Evolutionary conservation across 2,797 vertebrate species (phyloP).

Genomic region (Knipowitschia caucasica): DNA sequence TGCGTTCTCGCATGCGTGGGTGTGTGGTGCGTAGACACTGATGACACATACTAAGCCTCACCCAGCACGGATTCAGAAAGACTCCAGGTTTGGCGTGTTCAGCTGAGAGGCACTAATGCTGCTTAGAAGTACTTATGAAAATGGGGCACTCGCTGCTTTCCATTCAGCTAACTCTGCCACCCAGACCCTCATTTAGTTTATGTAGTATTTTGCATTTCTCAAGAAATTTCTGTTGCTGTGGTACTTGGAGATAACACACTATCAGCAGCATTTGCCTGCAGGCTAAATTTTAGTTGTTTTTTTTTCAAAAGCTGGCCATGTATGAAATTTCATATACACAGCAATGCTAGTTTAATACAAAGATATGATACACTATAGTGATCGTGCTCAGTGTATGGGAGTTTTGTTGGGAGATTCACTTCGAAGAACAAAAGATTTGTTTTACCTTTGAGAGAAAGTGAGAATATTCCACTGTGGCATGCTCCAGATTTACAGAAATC

Average conservation of each 20-base stretch:
- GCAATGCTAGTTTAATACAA: not conserved
- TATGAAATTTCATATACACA: not conserved
- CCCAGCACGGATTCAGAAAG: slow-evolving; percentile 57
- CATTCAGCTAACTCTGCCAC: slow-evolving; percentile 49
- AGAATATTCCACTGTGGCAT: slow-evolving; percentile 48
- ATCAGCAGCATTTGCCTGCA: slow-evolving; percentile 48
- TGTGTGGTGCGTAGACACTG: slow-evolving; percentile 23
- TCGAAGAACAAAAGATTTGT: slow-evolving; percentile 50
- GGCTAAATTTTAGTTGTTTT: slow-evolving; percentile 10
- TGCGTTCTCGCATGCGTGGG: slow-evolving; percentile 26
- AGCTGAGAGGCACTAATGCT: slow-evolving; percentile 71
- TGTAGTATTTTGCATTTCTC: slow-evolving; percentile 21
- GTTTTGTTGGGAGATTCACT: slow-evolving; percentile 30
- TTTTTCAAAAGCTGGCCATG: not conserved
- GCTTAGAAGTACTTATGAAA: slow-evolving; percentile 70
- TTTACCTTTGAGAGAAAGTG: slow-evolving; percentile 43
- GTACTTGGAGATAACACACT: slow-evolving; percentile 42
- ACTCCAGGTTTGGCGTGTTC: slow-evolving; percentile 69
- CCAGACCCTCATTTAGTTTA: slow-evolving; percentile 32
- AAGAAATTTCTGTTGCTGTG: slow-evolving; percentile 44
- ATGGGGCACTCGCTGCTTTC: slow-evolving; percentile 56
- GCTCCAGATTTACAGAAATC: slow-evolving; percentile 54
- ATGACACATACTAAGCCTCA: slow-evolving; percentile 60
- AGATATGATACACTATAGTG: not conserved
- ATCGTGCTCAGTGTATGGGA: slow-evolving; percentile 41